Conservation (phyloP, 2,888 invertebrate species). For the Acleris sparsana region DNA sequence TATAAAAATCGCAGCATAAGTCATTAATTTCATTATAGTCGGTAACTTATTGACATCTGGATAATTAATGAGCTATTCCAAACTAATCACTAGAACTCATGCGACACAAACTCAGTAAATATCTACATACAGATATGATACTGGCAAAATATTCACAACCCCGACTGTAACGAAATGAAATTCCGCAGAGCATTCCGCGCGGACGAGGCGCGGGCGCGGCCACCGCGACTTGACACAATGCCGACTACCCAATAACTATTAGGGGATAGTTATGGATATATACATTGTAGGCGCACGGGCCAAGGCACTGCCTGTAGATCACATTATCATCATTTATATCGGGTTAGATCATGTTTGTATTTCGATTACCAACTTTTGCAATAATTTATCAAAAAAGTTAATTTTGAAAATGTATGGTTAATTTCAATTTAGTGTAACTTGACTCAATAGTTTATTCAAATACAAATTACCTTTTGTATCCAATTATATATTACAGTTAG, state of each 20-base stretch:
- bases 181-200: slow-evolving; percentile 68
- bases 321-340: no score
- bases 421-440: no score
- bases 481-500: no score
- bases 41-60: background rate
- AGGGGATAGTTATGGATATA: background rate
- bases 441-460: no score
- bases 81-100: background rate
- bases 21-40: no score
- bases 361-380: no score
- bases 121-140: slow-evolving; percentile 31
- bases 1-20: no score
- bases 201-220: slow-evolving; percentile 51
- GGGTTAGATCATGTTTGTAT: no score
- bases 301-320: background rate
- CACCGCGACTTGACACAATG: slow-evolving; percentile 47
- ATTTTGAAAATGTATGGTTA: no score
- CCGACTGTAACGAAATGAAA: slow-evolving; percentile 78
- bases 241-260: slow-evolving; percentile 53
- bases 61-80: background rate
- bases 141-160: slow-evolving; percentile 54
- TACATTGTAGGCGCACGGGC: background rate
- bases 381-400: no score
- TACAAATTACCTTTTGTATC: no score
- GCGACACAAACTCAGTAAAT: background rate